Evolutionary conservation across 2,113 vertebrate genomes (phyloP).

Genomic region (Cariama cristata): DNA sequence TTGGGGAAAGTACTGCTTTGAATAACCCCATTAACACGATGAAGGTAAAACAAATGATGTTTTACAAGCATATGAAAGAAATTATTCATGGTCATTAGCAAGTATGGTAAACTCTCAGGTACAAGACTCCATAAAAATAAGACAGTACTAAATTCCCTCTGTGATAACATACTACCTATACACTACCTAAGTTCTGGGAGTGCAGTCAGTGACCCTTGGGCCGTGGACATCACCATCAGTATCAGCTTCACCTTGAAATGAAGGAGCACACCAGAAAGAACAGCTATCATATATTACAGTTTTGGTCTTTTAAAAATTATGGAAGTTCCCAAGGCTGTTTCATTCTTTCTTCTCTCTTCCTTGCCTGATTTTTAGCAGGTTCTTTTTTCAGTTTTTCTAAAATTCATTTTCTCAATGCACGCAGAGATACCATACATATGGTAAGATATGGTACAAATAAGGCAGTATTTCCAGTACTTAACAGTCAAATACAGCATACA

Average conservation of each 20-base stretch:
- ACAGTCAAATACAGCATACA: background rate
- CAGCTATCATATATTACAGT: background rate
- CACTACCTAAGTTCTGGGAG: background rate
- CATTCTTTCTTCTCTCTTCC: background rate
- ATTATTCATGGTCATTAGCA: background rate
- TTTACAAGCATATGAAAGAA: background rate
- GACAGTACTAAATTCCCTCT: background rate
- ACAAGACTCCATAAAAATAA: background rate
- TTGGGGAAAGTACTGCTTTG: background rate
- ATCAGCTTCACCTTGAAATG: background rate
- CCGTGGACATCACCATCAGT: background rate
- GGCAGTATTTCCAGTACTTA: background rate
- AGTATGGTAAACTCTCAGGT: background rate
- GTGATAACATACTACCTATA: background rate
- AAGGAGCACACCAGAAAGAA: background rate
- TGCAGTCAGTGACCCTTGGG: background rate
- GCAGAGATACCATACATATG: background rate
- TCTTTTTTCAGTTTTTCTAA: background rate
- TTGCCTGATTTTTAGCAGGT: background rate
- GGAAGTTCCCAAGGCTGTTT: background rate
- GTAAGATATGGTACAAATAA: background rate
- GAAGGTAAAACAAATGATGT: background rate
- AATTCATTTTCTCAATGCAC: background rate
- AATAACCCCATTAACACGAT: background rate
- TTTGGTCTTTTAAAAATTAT: background rate